A percentile compares a stretch with the other conserved stretches of the same genome.
Conservation (phyloP, 1,140 invertebrate genomes). For the Metopolophium dirhodum region DNA sequence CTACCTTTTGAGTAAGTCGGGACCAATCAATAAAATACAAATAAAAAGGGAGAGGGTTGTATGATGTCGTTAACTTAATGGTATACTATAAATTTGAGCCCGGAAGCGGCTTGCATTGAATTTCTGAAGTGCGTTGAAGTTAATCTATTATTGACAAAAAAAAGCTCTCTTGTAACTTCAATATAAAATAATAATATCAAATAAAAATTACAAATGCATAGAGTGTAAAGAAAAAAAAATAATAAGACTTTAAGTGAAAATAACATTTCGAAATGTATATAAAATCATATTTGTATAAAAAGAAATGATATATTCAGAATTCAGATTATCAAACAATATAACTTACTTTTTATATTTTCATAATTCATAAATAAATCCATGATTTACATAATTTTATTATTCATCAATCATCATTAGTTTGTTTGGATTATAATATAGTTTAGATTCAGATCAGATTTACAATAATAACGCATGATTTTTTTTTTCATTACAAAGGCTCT, state of each 20-base stretch:
- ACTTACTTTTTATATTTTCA: neutral
- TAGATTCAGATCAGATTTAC: neutral
- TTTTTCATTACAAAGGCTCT: too few species aligned
- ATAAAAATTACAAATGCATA: neutral
- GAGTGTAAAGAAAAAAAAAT: neutral
- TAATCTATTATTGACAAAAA: constrained; percentile 13
- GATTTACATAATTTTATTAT: neutral
- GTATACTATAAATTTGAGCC: neutral
- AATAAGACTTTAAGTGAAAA: neutral
- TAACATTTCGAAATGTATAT: neutral
- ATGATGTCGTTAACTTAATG: constrained; percentile 18
- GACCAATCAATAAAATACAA: constrained; percentile 15
- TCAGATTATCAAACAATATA: neutral
- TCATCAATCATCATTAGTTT: neutral
- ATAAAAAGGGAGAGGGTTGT: constrained; percentile 10
- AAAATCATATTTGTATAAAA: neutral
- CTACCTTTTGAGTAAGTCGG: neutral
- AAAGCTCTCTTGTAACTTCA: neutral
- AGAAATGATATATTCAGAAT: neutral
- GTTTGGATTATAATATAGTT: neutral
- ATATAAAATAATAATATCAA: neutral
- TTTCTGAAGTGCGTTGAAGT: neutral
- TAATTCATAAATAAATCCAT: neutral
- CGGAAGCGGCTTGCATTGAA: neutral
- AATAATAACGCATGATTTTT: neutral